These are phyloP conservation scores for Ardeotis arabs DNA, from an alignment of 2,113 vertebrate genomes.

Conservation along the genomic window DNA sequence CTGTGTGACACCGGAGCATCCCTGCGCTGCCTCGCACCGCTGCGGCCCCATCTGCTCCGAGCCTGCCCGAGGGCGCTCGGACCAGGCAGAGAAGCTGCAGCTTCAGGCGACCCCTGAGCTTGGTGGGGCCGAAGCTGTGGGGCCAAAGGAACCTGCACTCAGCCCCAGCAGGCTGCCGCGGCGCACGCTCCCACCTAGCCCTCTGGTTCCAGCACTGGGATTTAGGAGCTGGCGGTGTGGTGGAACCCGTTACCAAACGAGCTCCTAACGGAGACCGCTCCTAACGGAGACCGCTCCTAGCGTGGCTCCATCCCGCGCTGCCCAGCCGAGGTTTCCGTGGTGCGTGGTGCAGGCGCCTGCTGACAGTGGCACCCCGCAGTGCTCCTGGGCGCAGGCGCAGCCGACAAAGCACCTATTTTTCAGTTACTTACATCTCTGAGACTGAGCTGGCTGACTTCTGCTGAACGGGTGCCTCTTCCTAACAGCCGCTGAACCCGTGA, in stretches of 20 bases:
- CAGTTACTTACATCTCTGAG: not conserved
- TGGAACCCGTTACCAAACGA: not conserved
- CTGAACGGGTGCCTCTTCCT: not conserved
- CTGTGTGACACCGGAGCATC: not conserved
- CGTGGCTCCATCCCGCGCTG: rapidly evolving
- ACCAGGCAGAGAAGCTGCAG: not conserved
- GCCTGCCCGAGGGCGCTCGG: not conserved
- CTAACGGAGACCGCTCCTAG: not conserved
- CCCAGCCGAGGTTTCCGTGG: rapidly evolving
- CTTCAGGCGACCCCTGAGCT: rapidly evolving
- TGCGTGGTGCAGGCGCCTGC: not conserved
- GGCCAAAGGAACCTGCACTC: rapidly evolving
- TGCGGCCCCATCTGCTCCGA: rapidly evolving
- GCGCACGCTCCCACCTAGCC: not conserved
- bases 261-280: not conserved
- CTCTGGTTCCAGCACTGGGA: not conserved
- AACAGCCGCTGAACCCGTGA: rapidly evolving
- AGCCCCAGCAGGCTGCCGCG: rapidly evolving
- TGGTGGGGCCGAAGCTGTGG: rapidly evolving
- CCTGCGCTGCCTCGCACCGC: rapidly evolving
- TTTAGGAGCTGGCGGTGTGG: not conserved
- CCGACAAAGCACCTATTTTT: not conserved
- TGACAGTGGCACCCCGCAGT: not conserved
- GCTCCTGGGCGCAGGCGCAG: rapidly evolving
- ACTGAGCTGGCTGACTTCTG: not conserved